Conservation (phyloP, 2,113 vertebrate genomes). For the Tetraodon nigroviridis region DNA sequence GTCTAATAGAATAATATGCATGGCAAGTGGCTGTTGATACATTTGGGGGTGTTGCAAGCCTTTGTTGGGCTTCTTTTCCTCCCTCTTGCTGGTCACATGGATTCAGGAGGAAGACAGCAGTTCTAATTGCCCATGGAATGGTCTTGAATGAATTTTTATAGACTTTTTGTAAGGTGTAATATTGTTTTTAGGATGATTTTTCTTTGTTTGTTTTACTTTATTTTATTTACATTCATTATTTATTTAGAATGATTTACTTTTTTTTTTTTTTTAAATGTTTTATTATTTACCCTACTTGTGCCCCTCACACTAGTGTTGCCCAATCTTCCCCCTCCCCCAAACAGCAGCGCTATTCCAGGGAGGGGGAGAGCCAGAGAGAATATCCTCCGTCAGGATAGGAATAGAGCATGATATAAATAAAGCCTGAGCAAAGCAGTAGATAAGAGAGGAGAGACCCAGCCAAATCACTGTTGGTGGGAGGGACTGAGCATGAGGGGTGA, state of each 20-base stretch:
- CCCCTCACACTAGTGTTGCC: not conserved
- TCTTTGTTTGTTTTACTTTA: constrained; percentile 52
- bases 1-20: constrained; percentile 14
- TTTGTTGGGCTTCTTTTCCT: constrained; percentile 22
- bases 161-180: constrained; percentile 38
- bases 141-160: constrained; percentile 74
- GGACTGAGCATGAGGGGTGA: constrained; percentile 52
- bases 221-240: too few relatives aligned
- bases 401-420: constrained; percentile 71
- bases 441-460: constrained; percentile 69
- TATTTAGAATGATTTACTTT: too few relatives aligned
- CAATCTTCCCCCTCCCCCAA: constrained; percentile 52
- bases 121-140: constrained; percentile 75
- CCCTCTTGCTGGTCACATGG: constrained; percentile 46
- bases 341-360: constrained; percentile 44
- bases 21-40: constrained; percentile 20
- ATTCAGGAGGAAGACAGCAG: constrained; percentile 66
- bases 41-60: constrained; percentile 1
- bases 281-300: constrained; percentile 36
- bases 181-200: not conserved
- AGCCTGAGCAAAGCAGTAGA: constrained; percentile 67
- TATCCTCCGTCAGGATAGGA: constrained; percentile 65
- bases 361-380: constrained; percentile 31
- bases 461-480: constrained; percentile 70
- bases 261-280: constrained; percentile 43